phyloP scores from a whole-genome alignment of 2,888 invertebrate genomes.

The Scaeva pyrastri region DNA sequence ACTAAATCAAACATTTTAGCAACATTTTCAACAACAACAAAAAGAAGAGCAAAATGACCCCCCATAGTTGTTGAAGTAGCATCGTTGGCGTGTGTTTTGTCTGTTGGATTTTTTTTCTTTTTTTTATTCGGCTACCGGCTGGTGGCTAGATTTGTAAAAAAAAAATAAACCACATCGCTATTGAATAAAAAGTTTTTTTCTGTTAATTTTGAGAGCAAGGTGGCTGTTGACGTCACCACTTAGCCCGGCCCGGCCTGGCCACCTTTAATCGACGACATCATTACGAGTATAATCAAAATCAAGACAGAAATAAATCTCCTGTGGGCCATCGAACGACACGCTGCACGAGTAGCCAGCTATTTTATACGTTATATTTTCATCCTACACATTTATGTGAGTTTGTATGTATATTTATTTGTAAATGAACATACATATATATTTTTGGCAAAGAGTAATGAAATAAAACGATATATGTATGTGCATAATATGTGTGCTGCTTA shows the following conservation, averaged over 20 bases:
- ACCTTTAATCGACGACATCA: constrained; percentile 71
- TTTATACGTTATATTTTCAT: constrained; percentile 11
- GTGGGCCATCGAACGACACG: constrained; percentile 70
- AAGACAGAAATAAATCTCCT: constrained; percentile 72
- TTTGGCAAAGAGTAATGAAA: constrained; percentile 41
- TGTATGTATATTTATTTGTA: constrained; percentile 2
- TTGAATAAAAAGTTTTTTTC: neutral
- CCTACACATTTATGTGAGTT: too few relatives aligned
- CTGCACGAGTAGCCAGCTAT: constrained; percentile 36
- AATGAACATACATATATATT: neutral
- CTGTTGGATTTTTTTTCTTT: neutral
- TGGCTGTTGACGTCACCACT: constrained; percentile 81
- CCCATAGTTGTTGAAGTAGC: neutral
- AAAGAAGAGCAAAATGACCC: constrained; percentile 22
- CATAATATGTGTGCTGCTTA: too few relatives aligned
- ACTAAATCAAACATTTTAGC: neutral
- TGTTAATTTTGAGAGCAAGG: constrained; percentile 77
- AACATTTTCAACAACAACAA: neutral
- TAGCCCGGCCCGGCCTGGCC: constrained; percentile 61
- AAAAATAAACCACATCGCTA: constrained; percentile 52
- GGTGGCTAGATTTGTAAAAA: constrained; percentile 44
- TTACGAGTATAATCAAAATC: too few relatives aligned
- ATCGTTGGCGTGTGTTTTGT: constrained; percentile 6
- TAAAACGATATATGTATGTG: constrained; percentile 26
- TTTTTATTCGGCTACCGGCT: neutral